Base-by-base conservation (phyloP, 2,113 vertebrate genomes). In the Bubo bubo region DNA sequence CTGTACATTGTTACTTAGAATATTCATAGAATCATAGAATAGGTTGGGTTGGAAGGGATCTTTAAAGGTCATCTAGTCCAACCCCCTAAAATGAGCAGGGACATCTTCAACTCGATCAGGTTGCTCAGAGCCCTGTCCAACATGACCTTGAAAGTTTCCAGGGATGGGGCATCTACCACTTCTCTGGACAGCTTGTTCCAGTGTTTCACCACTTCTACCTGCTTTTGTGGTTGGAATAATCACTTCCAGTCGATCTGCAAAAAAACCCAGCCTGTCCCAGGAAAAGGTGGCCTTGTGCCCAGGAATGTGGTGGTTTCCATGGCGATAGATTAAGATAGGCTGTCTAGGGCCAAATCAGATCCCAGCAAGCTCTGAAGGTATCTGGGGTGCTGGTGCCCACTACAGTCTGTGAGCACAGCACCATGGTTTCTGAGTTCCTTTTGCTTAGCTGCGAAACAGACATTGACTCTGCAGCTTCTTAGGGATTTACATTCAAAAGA, bases 221-320 rank as follows among this genome's bases (percentile, higher is more conserved):
- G 27, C 12, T 21, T 77, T 75, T 76, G 22, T 68, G 47, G 24
- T 53, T 12, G 23, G 11, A 80, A 83, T 56, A 87, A 88, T 49
- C 1, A 2, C 28, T 86, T 77, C 49, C 39, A 41, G 32, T 60
- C 58, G 64, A 71, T 71, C 58, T 82, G 45, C 66, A 66, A 79
- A 79, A 74, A 52, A 23, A 0, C 14, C 9, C 79, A 94, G 49
- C 47, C 9, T 77, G 56, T 74, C 80, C 83, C 74, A 86, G 58
- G 85, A 86, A 94, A 66, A 92, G 59, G 53, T 92, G 93, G 62
- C 71, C 32, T 80, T 67, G 59, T 95, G 90, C 88, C 82, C 56
- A 79, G 68, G 70, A 96, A 83, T 41, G 49, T 66, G 58, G 52
- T 82, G 45, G 79, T 96, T 95, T 96, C 88, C 79, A 86, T 52